Evolutionary conservation across 2,888 invertebrate genomes (phyloP).

Genomic region (Agrypnus murinus): DNA sequence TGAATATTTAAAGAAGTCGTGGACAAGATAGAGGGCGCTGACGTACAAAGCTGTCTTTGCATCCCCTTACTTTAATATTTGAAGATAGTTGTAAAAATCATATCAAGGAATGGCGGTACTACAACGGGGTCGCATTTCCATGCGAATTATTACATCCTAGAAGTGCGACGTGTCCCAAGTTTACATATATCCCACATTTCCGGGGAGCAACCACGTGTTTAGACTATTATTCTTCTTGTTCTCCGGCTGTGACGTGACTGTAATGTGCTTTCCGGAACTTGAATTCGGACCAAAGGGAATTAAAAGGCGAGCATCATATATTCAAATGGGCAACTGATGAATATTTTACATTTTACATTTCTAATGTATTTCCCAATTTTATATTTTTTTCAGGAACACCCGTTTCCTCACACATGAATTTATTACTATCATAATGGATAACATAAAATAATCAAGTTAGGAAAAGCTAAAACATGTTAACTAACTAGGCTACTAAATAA

Average conservation of each 20-base stretch:
- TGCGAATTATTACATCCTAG: slow-evolving; percentile 50
- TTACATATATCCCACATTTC: slow-evolving; percentile 56
- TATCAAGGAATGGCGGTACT: slow-evolving; percentile 42
- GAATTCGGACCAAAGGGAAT: slow-evolving; percentile 56
- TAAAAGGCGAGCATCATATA: slow-evolving; percentile 55
- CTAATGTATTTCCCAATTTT: slow-evolving; percentile 6
- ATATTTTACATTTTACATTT: slow-evolving; percentile 53
- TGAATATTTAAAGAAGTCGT: slow-evolving; percentile 7
- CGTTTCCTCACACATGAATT: background rate
- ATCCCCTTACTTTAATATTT: slow-evolving; percentile 38
- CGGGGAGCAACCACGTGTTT: slow-evolving; percentile 61
- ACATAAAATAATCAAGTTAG: background rate
- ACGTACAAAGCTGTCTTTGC: slow-evolving; percentile 12
- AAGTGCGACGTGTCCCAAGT: slow-evolving; percentile 45
- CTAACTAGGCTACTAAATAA: slow-evolving; percentile 40
- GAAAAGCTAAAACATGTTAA: slow-evolving; percentile 15
- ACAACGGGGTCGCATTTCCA: slow-evolving; percentile 45
- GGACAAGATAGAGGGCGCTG: slow-evolving; percentile 8
- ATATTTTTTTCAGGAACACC: too few species aligned
- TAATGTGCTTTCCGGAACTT: slow-evolving; percentile 61
- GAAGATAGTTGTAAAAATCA: slow-evolving; percentile 40
- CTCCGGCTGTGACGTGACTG: slow-evolving; percentile 63
- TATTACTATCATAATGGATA: too few species aligned
- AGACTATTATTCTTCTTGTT: slow-evolving; percentile 64
- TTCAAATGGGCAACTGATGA: slow-evolving; percentile 59